These are phyloP conservation scores for Zele albiditarsus DNA, from an alignment of 2,888 invertebrate species.

Conservation along the genomic window DNA sequence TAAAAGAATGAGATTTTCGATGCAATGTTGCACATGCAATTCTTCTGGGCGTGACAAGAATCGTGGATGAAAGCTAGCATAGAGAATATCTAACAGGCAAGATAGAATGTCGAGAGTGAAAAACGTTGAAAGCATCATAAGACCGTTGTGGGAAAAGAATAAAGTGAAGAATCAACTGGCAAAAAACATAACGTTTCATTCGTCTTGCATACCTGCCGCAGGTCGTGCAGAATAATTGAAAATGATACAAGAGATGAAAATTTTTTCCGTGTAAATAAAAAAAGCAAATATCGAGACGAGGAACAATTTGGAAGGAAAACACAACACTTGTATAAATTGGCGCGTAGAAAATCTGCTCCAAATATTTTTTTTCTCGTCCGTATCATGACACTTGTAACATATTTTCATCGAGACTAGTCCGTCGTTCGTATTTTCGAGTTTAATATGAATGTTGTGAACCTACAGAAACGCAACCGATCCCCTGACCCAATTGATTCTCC, in stretches of 20 bases:
- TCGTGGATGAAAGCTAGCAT: constrained; percentile 13
- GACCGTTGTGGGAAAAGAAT: constrained; percentile 27
- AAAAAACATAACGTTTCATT: constrained; percentile 12
- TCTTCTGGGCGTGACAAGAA: constrained; percentile 31
- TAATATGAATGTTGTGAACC: constrained; percentile 53
- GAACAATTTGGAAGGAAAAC: constrained; percentile 23
- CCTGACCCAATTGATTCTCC: constrained; percentile 34
- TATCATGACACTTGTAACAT: constrained; percentile 61
- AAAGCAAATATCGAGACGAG: constrained; percentile 31
- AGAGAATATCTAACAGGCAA: constrained; percentile 37
- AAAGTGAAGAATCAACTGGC: constrained; percentile 21
- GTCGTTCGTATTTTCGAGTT: constrained; percentile 56
- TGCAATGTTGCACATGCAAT: constrained; percentile 35
- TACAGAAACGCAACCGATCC: constrained; percentile 38
- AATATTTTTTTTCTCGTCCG: constrained; percentile 44
- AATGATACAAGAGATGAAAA: constrained; percentile 18
- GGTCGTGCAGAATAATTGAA: constrained; percentile 48
- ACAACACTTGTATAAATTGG: constrained; percentile 52
- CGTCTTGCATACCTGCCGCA: constrained; percentile 50
- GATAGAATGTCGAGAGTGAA: background rate
- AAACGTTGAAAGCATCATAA: constrained; percentile 18
- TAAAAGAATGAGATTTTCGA: constrained; percentile 28
- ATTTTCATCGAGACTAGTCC: constrained; percentile 63
- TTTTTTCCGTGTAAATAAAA: constrained; percentile 52
- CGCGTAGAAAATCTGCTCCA: constrained; percentile 53